Conservation (phyloP, 2,888 invertebrate genomes). For the Pecten maximus region DNA sequence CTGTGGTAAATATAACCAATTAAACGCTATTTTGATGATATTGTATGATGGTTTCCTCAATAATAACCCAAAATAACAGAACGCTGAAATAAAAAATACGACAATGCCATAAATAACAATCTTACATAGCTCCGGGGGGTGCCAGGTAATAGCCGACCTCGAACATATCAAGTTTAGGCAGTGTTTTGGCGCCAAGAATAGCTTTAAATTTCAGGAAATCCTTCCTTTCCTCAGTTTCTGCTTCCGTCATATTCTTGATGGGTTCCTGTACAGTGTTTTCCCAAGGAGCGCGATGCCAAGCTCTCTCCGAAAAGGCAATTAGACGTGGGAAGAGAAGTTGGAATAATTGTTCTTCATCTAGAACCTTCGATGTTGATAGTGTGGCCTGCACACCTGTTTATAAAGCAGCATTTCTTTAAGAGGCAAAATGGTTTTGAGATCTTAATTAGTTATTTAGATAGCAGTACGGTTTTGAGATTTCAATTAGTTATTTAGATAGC, state of each 20-base stretch:
- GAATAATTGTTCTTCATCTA: conserved; percentile 37
- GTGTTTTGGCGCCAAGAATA: neutral
- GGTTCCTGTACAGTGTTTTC: conserved; percentile 36
- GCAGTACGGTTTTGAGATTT: no score
- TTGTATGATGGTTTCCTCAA: no score
- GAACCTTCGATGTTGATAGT: conserved; percentile 38
- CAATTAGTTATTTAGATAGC: no score
- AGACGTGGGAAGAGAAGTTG: conserved; percentile 43
- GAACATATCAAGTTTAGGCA: conserved; percentile 1
- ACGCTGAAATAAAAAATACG: no score
- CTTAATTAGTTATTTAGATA: no score
- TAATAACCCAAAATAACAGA: no score
- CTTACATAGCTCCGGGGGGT: neutral
- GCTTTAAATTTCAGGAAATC: conserved; percentile 31
- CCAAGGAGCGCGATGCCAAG: conserved; percentile 49
- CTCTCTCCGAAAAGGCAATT: conserved; percentile 47
- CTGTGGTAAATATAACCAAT: no score
- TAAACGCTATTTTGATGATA: no score
- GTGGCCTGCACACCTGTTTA: conserved; percentile 44
- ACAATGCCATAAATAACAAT: no score
- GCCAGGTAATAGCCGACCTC: neutral
- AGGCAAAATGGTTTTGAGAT: no score
- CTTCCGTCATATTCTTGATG: neutral
- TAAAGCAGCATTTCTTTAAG: no score
- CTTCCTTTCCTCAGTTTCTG: neutral